phyloP scores from a whole-genome alignment of 2,113 vertebrate genomes.

The Pithys albifrons region DNA sequence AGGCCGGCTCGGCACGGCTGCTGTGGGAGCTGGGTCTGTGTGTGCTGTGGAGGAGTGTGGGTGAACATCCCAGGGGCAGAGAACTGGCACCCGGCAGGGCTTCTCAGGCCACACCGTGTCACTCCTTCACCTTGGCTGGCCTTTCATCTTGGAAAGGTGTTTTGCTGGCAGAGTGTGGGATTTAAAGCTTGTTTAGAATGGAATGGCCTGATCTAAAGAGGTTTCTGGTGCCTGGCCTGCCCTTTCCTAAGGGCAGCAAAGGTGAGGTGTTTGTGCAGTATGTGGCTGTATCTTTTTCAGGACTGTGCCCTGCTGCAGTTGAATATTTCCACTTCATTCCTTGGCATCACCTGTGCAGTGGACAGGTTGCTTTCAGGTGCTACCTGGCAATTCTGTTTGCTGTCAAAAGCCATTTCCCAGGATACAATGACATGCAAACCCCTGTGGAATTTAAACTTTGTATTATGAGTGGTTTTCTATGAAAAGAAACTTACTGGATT shows the following conservation, averaged over 20 bases:
- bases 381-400: background rate
- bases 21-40: background rate
- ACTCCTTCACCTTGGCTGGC: background rate
- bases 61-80: background rate
- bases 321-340: background rate
- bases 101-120: background rate
- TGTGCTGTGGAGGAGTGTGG: background rate
- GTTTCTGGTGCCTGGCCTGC: background rate
- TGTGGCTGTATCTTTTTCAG: background rate
- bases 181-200: accelerated
- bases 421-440: accelerated
- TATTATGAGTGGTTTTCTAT: background rate
- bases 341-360: too few relatives aligned
- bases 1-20: background rate
- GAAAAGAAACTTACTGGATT: background rate
- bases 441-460: background rate
- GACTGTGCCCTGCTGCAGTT: accelerated
- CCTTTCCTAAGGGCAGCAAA: background rate
- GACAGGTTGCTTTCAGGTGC: background rate
- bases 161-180: background rate
- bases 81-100: background rate
- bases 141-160: background rate
- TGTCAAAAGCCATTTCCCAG: background rate
- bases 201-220: background rate
- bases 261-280: accelerated